These are phyloP conservation scores for Volucella inanis DNA, from an alignment of 2,888 invertebrate species.

Conservation along the genomic window DNA sequence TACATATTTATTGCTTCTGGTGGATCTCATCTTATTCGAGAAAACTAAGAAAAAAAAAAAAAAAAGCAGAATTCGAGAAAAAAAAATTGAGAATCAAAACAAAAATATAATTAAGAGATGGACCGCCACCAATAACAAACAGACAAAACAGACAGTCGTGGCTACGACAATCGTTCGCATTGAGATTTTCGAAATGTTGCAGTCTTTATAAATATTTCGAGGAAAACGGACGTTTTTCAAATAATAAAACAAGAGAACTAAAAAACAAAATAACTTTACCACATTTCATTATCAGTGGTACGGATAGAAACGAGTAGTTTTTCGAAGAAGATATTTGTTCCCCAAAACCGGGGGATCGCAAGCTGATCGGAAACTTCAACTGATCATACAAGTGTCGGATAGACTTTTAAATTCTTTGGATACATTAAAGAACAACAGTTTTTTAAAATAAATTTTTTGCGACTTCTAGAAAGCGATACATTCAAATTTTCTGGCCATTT, in stretches of 20 bases:
- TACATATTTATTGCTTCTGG: slow-evolving; percentile 34
- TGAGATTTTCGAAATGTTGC: slow-evolving; percentile 68
- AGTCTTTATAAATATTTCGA: slow-evolving; percentile 69
- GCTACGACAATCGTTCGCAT: slow-evolving; percentile 45
- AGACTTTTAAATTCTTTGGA: slow-evolving; percentile 15
- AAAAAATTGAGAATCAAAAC: slow-evolving; percentile 57
- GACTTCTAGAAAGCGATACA: slow-evolving; percentile 32
- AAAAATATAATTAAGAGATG: slow-evolving; percentile 62
- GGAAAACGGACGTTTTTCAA: slow-evolving; percentile 60
- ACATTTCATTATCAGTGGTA: slow-evolving; percentile 15
- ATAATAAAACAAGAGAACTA: neutral
- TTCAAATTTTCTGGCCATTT: slow-evolving; percentile 29
- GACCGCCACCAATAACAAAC: slow-evolving; percentile 20
- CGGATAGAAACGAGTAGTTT: no score
- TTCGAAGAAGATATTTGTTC: slow-evolving; percentile 6
- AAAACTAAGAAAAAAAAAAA: slow-evolving; percentile 6
- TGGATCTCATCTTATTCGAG: neutral
- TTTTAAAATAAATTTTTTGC: slow-evolving; percentile 21
- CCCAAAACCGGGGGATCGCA: slow-evolving; percentile 35
- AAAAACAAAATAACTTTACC: neutral
- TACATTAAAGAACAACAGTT: neutral
- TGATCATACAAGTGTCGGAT: neutral
- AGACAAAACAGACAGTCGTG: slow-evolving; percentile 8
- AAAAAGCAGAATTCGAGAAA: neutral
- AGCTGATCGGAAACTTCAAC: neutral